These are phyloP conservation scores for Thaleichthys pacificus DNA, from an alignment of 2,797 vertebrate genomes.

Conservation along the genomic window DNA sequence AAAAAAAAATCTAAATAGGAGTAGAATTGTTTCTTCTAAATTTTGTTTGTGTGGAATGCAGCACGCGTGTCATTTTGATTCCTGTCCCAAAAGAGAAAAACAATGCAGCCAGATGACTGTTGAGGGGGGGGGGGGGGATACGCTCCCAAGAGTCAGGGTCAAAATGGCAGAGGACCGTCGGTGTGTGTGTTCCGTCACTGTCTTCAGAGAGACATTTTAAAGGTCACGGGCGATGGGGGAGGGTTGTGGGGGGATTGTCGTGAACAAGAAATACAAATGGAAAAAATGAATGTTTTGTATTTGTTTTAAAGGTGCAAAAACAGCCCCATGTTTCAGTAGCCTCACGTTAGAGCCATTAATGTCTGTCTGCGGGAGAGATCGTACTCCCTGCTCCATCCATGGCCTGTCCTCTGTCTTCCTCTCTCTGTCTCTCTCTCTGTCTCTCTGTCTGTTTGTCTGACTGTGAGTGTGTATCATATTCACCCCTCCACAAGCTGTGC, in stretches of 20 bases:
- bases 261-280: slow-evolving; percentile 43
- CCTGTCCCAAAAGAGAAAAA: slow-evolving; percentile 35
- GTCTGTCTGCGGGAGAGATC: slow-evolving; percentile 31
- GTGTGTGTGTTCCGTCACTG: slow-evolving; percentile 61
- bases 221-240: slow-evolving; percentile 32
- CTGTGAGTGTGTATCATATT: neutral
- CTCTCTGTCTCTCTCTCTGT: neutral
- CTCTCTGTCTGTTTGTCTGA: neutral
- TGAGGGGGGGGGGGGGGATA: slow-evolving; percentile 7
- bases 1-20: slow-evolving; percentile 35
- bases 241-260: slow-evolving; percentile 28
- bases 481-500: slow-evolving; percentile 35
- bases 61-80: slow-evolving; percentile 42
- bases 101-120: slow-evolving; percentile 30
- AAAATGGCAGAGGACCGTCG: slow-evolving; percentile 39
- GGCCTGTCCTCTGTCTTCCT: slow-evolving; percentile 44
- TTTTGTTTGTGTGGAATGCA: slow-evolving; percentile 66
- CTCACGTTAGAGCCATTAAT: slow-evolving; percentile 27
- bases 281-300: too few species aligned
- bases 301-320: too few species aligned
- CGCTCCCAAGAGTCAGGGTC: slow-evolving; percentile 26
- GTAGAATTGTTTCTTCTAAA: slow-evolving; percentile 46
- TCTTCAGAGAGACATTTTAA: slow-evolving; percentile 68
- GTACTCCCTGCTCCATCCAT: slow-evolving; percentile 22
- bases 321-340: too few species aligned